Evolutionary conservation across 2,888 invertebrate species (phyloP).

Genomic region (Drosophila siamana): DNA sequence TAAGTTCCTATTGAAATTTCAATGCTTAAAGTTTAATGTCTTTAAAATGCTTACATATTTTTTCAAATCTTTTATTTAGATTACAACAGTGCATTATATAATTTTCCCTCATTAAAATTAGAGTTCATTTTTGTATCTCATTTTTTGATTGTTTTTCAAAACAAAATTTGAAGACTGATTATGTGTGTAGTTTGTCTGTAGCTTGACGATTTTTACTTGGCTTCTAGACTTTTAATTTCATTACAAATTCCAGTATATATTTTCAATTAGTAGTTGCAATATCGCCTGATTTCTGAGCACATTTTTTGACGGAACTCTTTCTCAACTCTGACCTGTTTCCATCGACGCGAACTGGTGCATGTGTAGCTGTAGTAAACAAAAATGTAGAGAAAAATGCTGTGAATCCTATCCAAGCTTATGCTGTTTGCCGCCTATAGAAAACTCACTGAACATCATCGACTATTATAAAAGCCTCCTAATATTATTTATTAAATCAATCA

Average conservation of each 20-base stretch:
- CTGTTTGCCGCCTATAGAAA: conserved; percentile 33
- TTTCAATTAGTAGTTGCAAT: background rate
- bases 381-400: background rate
- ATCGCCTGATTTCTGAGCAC: conserved; percentile 48
- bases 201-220: conserved; percentile 1
- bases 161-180: conserved; percentile 20
- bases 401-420: conserved; percentile 34
- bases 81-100: background rate
- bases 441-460: background rate
- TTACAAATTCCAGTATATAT: conserved; percentile 1
- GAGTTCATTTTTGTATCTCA: conserved; percentile 1
- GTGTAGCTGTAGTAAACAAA: conserved; percentile 58
- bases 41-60: background rate
- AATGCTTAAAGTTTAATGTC: background rate
- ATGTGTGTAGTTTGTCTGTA: conserved; percentile 1
- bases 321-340: conserved; percentile 40
- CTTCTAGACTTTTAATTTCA: background rate
- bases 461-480: conserved; percentile 68
- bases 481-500: conserved; percentile 6
- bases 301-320: conserved; percentile 43
- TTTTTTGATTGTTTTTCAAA: background rate
- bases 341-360: conserved; percentile 48
- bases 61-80: background rate
- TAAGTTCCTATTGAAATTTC: background rate
- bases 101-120: background rate